A percentile compares a stretch with the other conserved stretches of the same genome.
These are phyloP conservation scores for Heterohyrax brucei DNA, from an alignment of 2,797 vertebrate genomes.

Conservation along the genomic window DNA sequence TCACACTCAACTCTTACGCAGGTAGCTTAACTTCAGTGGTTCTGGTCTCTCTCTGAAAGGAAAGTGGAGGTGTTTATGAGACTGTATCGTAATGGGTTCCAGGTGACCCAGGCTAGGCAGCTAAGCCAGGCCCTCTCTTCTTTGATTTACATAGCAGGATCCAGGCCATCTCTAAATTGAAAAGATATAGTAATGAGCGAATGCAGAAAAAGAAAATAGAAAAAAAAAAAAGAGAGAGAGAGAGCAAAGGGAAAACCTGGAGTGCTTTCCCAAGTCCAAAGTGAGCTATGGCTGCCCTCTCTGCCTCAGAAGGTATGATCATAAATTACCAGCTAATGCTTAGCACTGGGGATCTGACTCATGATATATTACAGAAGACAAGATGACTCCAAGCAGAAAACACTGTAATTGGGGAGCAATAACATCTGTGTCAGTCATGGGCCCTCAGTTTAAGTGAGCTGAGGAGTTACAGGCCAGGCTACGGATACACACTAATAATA, in stretches of 20 bases:
- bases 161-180: constrained; percentile 86
- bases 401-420: constrained; percentile 84
- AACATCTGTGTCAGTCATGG: constrained; percentile 85
- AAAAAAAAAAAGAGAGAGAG: background rate
- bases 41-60: constrained; percentile 87
- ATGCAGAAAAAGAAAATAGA: constrained; percentile 82
- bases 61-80: constrained; percentile 88
- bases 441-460: constrained; percentile 74
- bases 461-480: constrained; percentile 79
- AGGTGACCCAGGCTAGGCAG: constrained; percentile 81
- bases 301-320: constrained; percentile 85
- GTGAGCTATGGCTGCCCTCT: constrained; percentile 86
- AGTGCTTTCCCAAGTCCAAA: constrained; percentile 87
- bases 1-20: constrained; percentile 85
- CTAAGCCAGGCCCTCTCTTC: constrained; percentile 85
- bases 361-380: constrained; percentile 85
- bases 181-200: constrained; percentile 87
- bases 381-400: constrained; percentile 86
- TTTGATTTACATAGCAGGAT: constrained; percentile 89
- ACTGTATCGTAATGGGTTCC: constrained; percentile 87
- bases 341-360: constrained; percentile 78
- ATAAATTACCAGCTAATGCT: constrained; percentile 87
- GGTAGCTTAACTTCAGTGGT: constrained; percentile 88
- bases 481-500: constrained; percentile 76
- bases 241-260: constrained; percentile 82